Evolutionary conservation across 2,113 vertebrate genomes (phyloP), one percentile per base, ranked within the genome.

Genomic region (Mohoua ochrocephala): DNA sequence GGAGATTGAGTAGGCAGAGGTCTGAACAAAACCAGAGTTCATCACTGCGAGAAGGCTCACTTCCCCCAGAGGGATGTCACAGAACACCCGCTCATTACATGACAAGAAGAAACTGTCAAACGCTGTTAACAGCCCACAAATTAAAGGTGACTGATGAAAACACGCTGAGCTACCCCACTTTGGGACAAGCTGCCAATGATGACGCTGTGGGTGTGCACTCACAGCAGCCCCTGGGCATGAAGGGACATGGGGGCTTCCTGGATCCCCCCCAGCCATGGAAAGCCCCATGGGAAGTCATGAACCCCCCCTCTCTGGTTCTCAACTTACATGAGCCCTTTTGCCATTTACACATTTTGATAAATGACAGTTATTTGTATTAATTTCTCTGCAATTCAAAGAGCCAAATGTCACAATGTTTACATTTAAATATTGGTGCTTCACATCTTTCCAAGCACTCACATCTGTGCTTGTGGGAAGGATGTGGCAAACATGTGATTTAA

Each of bases 171-270:
- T 33, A 33, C 14, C 39, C 77, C 63, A 13, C 37, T 53, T 39
- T 3, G 17, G 56, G 39, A 20, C 11, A 9, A 0, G 1, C 13
- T 47, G 47, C 30, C 41, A 7, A 3, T 0, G 6, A 10, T 30
- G 64, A 30, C 59, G 18, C 50, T 31, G 50, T 41, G 57, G 50
- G 24, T 13, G 45, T 6, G 54, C 15, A 12, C 18, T 70, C 53
- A 35, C 28, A 23, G 11, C 4, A 4, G 71, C 47, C 17, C 20
- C 26, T 33, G 37, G 9, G 52, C 24, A 2, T 3, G 9, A 7
- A 0, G 33, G 67, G 59, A 37, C 42, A 64, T 22, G 15, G 53
- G 3, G 15, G 26, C 30, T 35, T 26, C 30, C 19, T 33, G 41
- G 8, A 69, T 5, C 7, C 12, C 39, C 39, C 15, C 18, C 15